Conservation (phyloP, 2,888 invertebrate genomes). For the Mesorhabditis spiculigera region DNA sequence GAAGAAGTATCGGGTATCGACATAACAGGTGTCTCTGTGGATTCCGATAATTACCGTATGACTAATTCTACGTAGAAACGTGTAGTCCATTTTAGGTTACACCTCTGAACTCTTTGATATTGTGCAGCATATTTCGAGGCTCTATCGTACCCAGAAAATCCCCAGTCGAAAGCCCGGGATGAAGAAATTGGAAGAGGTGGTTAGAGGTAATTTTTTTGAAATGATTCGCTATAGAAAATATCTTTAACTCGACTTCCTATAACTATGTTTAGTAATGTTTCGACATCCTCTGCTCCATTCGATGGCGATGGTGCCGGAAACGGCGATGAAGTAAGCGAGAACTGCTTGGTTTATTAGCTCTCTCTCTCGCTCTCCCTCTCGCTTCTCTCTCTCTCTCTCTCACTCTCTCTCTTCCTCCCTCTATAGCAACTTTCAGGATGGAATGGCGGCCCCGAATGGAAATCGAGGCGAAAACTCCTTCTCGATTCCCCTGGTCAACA, state of each 20-base stretch:
- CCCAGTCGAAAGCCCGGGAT: neutral
- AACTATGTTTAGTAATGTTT: constrained; percentile 23
- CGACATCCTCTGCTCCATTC: constrained; percentile 33
- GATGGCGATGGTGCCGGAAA: constrained; percentile 35
- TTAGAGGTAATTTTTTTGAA: neutral
- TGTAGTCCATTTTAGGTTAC: neutral
- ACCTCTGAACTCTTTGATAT: constrained; percentile 1
- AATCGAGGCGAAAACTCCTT: constrained; percentile 15
- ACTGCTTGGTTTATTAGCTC: too few relatives aligned
- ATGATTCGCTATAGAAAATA: too few relatives aligned
- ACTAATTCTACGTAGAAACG: neutral
- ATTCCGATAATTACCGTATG: neutral
- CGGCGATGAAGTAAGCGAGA: constrained; percentile 27
- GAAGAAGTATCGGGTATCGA: neutral
- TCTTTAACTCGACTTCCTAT: neutral
- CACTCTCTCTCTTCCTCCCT: too few relatives aligned
- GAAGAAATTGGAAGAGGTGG: neutral
- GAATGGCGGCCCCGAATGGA: constrained; percentile 30
- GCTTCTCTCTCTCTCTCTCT: too few relatives aligned
- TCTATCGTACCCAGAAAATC: neutral
- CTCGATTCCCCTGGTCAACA: constrained; percentile 37
- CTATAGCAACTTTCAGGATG: constrained; percentile 11
- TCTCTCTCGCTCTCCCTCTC: too few relatives aligned
- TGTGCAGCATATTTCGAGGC: constrained; percentile 1
- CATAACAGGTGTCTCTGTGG: neutral